These are phyloP conservation scores for Oedothorax gibbosus DNA, from an alignment of 1,140 invertebrate species.

Conservation along the genomic window DNA sequence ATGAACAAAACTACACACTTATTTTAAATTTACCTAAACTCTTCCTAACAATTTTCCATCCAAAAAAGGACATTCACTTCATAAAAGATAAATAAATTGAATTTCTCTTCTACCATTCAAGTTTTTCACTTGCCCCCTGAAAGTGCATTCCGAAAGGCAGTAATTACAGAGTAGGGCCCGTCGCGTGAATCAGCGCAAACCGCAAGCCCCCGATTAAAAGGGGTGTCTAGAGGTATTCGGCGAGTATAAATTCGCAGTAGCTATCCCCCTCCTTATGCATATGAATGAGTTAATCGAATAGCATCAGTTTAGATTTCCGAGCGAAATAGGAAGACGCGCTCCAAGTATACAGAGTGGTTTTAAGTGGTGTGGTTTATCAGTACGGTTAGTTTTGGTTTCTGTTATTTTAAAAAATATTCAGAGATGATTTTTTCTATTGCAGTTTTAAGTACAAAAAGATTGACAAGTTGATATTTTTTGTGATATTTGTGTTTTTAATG, in stretches of 20 bases:
- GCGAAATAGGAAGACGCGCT: constrained; percentile 10
- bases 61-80: not conserved
- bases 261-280: constrained; percentile 50
- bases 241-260: constrained; percentile 47
- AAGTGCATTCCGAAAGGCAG: constrained; percentile 23
- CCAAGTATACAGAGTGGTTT: no score
- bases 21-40: no score
- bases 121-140: not conserved
- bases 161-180: constrained; percentile 29
- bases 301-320: constrained; percentile 58
- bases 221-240: constrained; percentile 35
- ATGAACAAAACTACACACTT: no score
- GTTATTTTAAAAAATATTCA: no score
- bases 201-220: constrained; percentile 55
- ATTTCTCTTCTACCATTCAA: constrained; percentile 10
- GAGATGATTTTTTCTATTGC: no score
- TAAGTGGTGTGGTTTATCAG: no score
- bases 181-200: constrained; percentile 55
- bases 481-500: no score
- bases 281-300: constrained; percentile 61
- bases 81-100: constrained; percentile 25
- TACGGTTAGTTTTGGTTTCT: no score
- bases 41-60: no score
- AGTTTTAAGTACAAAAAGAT: no score
- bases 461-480: no score